A percentile compares a stretch with the other conserved stretches of the same genome.
These are phyloP conservation scores for Myanophis thanlyinensis DNA, from an alignment of 2,113 vertebrate species.

Conservation along the genomic window DNA sequence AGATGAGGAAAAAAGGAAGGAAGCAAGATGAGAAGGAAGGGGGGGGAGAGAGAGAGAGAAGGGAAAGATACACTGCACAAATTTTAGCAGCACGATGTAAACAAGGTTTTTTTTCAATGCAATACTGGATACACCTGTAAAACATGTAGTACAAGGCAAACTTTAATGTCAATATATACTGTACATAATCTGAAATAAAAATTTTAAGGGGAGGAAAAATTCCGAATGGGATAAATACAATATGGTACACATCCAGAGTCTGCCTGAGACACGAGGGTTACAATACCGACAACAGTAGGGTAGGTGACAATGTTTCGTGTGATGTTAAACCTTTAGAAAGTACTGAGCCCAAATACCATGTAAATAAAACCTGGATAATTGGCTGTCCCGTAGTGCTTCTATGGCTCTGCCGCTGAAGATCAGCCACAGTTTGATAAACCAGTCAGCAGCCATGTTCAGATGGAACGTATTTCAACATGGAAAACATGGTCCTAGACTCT, in stretches of 20 bases:
- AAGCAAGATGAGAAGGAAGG: no score
- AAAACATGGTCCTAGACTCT: neutral
- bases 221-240: slow-evolving; percentile 94
- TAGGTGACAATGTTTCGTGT: slow-evolving; percentile 44
- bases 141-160: slow-evolving; percentile 74
- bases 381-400: slow-evolving; percentile 59
- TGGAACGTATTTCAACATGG: neutral
- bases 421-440: slow-evolving; percentile 35
- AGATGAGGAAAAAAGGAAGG: no score
- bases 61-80: neutral
- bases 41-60: neutral
- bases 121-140: slow-evolving; percentile 58
- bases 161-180: slow-evolving; percentile 93
- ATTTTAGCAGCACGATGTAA: slow-evolving; percentile 59
- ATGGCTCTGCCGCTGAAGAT: slow-evolving; percentile 30
- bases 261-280: slow-evolving; percentile 72
- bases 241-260: slow-evolving; percentile 92
- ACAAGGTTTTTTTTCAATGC: slow-evolving; percentile 52
- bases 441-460: slow-evolving; percentile 8
- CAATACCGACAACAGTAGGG: slow-evolving; percentile 34
- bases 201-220: slow-evolving; percentile 75
- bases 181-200: slow-evolving; percentile 90
- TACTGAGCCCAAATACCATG: slow-evolving; percentile 55
- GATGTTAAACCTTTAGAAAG: slow-evolving; percentile 43
- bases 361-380: slow-evolving; percentile 56